A percentile compares a stretch with the other conserved stretches of the same genome.
phyloP scores from a whole-genome alignment of 2,797 vertebrate genomes.

The Danio aesculapii region DNA sequence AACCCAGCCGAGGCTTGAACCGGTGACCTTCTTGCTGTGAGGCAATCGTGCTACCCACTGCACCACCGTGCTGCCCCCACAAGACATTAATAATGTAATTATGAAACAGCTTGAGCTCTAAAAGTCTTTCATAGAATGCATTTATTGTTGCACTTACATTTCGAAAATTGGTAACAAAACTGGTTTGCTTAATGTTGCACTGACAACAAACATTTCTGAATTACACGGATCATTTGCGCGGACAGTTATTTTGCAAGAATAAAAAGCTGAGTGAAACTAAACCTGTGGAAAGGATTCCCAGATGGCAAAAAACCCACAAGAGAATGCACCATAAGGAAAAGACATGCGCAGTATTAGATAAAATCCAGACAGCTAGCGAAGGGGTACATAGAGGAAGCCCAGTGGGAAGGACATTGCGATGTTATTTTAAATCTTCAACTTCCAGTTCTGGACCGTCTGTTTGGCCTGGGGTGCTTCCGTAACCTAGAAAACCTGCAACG shows the following conservation, averaged over 20 bases:
- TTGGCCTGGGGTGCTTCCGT: conserved; percentile 58
- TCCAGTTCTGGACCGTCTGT: conserved; percentile 54
- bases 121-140: not conserved
- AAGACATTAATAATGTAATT: not conserved
- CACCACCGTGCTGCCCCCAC: no score
- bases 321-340: not conserved
- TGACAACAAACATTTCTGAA: conserved; percentile 5
- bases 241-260: not conserved
- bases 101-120: conserved; percentile 3
- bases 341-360: conserved; percentile 3
- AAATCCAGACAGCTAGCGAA: not conserved
- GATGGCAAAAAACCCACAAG: not conserved
- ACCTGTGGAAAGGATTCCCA: not conserved
- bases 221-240: not conserved
- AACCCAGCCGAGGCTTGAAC: no score
- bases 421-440: conserved; percentile 32
- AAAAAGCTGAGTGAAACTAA: not conserved
- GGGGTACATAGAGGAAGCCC: not conserved
- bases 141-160: not conserved
- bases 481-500: conserved; percentile 68
- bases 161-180: not conserved
- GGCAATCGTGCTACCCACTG: no score
- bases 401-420: not conserved
- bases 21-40: no score
- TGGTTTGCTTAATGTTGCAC: not conserved